Conservation (phyloP, 2,888 invertebrate genomes). For the Sphaerophoria rueppellii region DNA sequence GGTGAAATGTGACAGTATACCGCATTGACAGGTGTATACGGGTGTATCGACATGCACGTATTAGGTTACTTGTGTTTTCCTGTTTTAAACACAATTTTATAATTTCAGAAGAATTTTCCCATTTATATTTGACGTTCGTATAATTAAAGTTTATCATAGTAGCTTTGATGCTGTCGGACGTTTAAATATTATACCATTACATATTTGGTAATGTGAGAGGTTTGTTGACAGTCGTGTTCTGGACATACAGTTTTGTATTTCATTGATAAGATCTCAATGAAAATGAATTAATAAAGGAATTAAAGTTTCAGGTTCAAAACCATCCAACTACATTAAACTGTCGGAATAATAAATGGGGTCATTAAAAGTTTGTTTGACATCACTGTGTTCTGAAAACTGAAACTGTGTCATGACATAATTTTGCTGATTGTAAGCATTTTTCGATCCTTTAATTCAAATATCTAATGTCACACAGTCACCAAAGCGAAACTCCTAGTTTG, state of each 20-base stretch:
- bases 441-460: no score
- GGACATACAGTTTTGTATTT: not conserved
- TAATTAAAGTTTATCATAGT: conserved; percentile 6
- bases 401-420: no score
- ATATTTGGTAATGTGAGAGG: not conserved
- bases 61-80: not conserved
- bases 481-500: no score
- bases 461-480: no score
- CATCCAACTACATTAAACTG: not conserved
- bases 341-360: not conserved
- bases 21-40: not conserved
- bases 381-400: not conserved
- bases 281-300: not conserved
- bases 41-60: not conserved
- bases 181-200: not conserved
- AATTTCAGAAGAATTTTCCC: conserved; percentile 1
- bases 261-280: not conserved
- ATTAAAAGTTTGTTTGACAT: not conserved
- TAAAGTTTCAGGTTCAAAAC: not conserved
- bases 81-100: not conserved
- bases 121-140: not conserved
- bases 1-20: not conserved
- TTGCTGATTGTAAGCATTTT: no score
- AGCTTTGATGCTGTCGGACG: not conserved
- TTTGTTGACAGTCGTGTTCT: not conserved